phyloP scores from a whole-genome alignment of 2,888 invertebrate species.

The Colletes collaris region DNA sequence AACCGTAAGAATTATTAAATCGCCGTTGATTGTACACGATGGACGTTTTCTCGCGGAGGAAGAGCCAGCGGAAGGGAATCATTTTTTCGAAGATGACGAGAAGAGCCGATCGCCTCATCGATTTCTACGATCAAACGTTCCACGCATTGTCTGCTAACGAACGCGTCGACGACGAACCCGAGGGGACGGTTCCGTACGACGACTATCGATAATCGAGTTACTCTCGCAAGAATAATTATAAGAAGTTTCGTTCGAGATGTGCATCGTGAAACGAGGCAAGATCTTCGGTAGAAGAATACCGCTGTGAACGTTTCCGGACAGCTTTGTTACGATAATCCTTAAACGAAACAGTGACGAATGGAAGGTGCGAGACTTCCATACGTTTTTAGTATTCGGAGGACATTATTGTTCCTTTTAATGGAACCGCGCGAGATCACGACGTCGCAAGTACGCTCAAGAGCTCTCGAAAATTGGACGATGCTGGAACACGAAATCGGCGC shows the following conservation, averaged over 20 bases:
- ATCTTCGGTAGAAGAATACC: neutral
- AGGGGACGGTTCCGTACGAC: neutral
- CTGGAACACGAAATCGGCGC: slow-evolving; percentile 56
- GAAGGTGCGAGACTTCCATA: slow-evolving; percentile 6
- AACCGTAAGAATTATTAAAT: neutral
- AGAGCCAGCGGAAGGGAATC: neutral
- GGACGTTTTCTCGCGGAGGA: slow-evolving; percentile 13
- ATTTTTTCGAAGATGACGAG: slow-evolving; percentile 12
- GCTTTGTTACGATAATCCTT: neutral
- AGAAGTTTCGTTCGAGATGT: neutral
- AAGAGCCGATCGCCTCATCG: slow-evolving; percentile 6
- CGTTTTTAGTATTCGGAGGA: slow-evolving; percentile 3
- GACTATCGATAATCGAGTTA: neutral
- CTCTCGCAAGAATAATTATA: neutral
- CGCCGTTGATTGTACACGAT: slow-evolving; percentile 3
- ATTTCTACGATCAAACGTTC: slow-evolving; percentile 11
- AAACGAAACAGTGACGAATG: slow-evolving; percentile 17
- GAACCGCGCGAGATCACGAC: slow-evolving; percentile 15
- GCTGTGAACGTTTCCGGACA: neutral
- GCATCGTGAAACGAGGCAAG: neutral
- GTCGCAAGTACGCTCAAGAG: neutral
- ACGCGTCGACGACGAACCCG: neutral
- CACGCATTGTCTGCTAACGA: slow-evolving; percentile 8
- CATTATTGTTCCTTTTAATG: slow-evolving; percentile 33
- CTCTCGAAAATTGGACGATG: slow-evolving; percentile 64